A percentile compares a stretch with the other conserved stretches of the same genome.
Evolutionary conservation across 2,797 vertebrate species (phyloP).

Genomic region (Gymnothorax javanicus): DNA sequence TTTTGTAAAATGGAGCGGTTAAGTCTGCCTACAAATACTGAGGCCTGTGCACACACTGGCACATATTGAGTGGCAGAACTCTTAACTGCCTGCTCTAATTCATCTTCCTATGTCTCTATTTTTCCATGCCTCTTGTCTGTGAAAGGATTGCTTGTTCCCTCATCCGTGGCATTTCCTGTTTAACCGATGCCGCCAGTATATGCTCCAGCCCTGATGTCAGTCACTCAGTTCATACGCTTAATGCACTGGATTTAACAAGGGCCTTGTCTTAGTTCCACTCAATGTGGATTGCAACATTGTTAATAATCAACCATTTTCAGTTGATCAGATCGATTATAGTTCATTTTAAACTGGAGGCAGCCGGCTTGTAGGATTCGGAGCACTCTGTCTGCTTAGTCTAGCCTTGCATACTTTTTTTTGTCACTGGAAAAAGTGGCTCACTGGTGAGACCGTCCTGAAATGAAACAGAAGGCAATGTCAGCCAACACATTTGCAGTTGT

Average conservation of each 20-base stretch:
- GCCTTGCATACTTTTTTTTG: conserved; percentile 72
- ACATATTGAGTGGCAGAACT: conserved; percentile 8
- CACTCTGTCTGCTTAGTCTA: conserved; percentile 67
- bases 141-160: conserved; percentile 81
- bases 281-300: background rate
- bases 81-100: conserved; percentile 60
- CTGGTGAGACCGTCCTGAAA: background rate
- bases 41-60: conserved; percentile 42
- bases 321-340: conserved; percentile 69
- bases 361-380: conserved; percentile 59
- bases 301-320: conserved; percentile 30
- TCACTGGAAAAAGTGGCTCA: conserved; percentile 64
- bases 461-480: background rate
- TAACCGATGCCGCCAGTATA: conserved; percentile 65
- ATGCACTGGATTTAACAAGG: background rate
- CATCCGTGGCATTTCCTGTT: conserved; percentile 70
- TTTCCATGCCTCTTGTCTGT: conserved; percentile 68
- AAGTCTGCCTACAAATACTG: background rate
- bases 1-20: background rate
- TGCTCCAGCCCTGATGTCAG: background rate
- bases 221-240: background rate
- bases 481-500: background rate
- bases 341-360: conserved; percentile 79
- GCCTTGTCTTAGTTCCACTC: background rate
- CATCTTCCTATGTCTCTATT: conserved; percentile 45